A percentile compares a stretch with the other conserved stretches of the same genome.
phyloP scores from a whole-genome alignment of 2,797 vertebrate genomes.

The Catharus ustulatus region DNA sequence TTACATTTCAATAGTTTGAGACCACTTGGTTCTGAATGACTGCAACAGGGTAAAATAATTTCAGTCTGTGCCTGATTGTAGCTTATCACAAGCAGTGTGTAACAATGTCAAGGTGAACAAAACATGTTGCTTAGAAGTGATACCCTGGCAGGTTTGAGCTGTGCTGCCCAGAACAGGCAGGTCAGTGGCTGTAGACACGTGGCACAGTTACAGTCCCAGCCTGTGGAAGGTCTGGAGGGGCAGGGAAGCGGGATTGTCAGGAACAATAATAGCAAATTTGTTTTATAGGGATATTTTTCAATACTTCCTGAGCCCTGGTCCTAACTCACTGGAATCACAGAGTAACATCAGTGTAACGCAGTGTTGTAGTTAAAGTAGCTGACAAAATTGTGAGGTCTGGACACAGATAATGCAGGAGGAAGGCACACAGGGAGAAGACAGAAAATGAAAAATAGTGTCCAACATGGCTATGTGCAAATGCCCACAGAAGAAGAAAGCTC shows the following conservation, averaged over 20 bases:
- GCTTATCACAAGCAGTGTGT: neutral
- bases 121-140: accelerated
- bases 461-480: neutral
- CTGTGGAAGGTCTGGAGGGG: neutral
- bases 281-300: neutral
- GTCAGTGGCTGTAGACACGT: neutral
- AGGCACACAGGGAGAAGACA: neutral
- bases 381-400: neutral
- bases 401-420: neutral
- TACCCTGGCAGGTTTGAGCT: neutral
- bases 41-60: neutral
- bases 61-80: neutral
- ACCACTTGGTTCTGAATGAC: neutral
- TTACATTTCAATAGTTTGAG: neutral
- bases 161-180: neutral
- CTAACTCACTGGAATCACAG: neutral
- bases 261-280: neutral
- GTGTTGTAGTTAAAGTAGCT: neutral
- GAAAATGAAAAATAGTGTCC: neutral
- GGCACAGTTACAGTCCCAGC: neutral
- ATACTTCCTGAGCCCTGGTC: neutral
- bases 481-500: neutral
- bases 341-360: neutral
- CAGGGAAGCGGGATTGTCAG: neutral
- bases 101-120: neutral